A percentile compares a stretch with the other conserved stretches of the same genome.
phyloP scores from a whole-genome alignment of 1,140 invertebrate species.

The Drosophila santomea region DNA sequence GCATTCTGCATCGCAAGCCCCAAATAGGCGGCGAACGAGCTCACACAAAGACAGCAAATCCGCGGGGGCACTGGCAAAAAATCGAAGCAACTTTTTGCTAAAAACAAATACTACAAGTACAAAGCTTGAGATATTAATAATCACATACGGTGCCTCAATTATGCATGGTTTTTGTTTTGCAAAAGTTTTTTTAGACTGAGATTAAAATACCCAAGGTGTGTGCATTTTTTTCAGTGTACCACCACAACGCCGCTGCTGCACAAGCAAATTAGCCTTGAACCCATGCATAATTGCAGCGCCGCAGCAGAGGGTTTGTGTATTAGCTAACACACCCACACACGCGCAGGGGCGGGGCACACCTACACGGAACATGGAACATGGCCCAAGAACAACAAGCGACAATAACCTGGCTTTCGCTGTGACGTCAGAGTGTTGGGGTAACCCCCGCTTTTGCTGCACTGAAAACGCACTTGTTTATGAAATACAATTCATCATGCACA shows the following conservation, averaged over 20 bases:
- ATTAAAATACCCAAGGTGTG: neutral
- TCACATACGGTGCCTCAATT: too few species aligned
- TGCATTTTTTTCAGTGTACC: neutral
- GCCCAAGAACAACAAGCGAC: slow-evolving; percentile 28
- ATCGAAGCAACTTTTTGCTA: too few species aligned
- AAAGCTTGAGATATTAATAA: too few species aligned
- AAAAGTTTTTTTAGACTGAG: too few species aligned
- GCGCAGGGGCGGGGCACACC: neutral
- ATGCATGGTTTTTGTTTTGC: too few species aligned
- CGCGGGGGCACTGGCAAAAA: neutral
- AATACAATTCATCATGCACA: slow-evolving; percentile 39
- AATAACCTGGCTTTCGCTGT: slow-evolving; percentile 29
- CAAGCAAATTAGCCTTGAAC: slow-evolving; percentile 80
- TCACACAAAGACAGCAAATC: slow-evolving; percentile 13
- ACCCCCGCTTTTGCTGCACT: slow-evolving; percentile 19
- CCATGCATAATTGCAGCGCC: slow-evolving; percentile 75
- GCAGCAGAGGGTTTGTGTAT: slow-evolving; percentile 55
- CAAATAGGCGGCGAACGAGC: slow-evolving; percentile 53
- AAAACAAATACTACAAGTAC: too few species aligned
- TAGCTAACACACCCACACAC: slow-evolving; percentile 51
- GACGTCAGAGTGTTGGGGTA: slow-evolving; percentile 49
- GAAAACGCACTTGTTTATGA: slow-evolving; percentile 4
- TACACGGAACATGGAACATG: neutral
- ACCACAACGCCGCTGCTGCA: slow-evolving; percentile 50
- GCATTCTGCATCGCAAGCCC: slow-evolving; percentile 53